Percentiles rank a stretch among this genome's conserved stretches.
These are phyloP conservation scores for Phlogophora meticulosa DNA, from an alignment of 2,888 invertebrate species.

Conservation along the genomic window DNA sequence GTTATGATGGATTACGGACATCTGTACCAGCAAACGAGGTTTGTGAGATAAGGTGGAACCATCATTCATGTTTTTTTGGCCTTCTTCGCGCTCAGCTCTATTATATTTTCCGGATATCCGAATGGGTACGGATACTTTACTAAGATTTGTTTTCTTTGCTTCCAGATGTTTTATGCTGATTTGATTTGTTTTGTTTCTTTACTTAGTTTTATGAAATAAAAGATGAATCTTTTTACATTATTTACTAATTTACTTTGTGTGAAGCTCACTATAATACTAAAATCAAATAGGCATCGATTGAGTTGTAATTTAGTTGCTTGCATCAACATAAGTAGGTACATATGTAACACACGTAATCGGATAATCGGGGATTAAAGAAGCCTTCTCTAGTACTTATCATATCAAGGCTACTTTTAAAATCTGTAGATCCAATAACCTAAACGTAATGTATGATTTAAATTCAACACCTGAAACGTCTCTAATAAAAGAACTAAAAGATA, in stretches of 20 bases:
- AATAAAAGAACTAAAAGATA: too few relatives aligned
- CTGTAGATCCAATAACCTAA: neutral
- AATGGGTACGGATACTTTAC: constrained; percentile 55
- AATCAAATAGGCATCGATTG: neutral
- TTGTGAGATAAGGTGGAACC: constrained; percentile 79
- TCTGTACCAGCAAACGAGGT: constrained; percentile 82
- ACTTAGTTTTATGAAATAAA: neutral
- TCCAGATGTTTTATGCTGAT: constrained; percentile 45
- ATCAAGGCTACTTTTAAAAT: neutral
- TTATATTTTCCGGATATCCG: constrained; percentile 61
- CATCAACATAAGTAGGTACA: neutral
- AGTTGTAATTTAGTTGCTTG: neutral
- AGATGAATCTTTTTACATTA: neutral
- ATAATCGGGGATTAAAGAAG: constrained; percentile 24
- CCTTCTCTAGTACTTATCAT: neutral
- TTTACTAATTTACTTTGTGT: neutral
- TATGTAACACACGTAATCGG: constrained; percentile 2
- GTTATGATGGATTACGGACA: constrained; percentile 79
- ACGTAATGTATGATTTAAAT: too few relatives aligned
- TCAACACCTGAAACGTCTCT: too few relatives aligned
- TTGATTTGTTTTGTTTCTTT: constrained; percentile 37
- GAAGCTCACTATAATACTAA: neutral
- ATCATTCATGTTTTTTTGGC: constrained; percentile 78
- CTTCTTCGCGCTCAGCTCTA: constrained; percentile 62
- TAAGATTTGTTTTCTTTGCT: constrained; percentile 54